phyloP scores from a whole-genome alignment of 2,797 vertebrate species.

The Pempheris klunzingeri region DNA sequence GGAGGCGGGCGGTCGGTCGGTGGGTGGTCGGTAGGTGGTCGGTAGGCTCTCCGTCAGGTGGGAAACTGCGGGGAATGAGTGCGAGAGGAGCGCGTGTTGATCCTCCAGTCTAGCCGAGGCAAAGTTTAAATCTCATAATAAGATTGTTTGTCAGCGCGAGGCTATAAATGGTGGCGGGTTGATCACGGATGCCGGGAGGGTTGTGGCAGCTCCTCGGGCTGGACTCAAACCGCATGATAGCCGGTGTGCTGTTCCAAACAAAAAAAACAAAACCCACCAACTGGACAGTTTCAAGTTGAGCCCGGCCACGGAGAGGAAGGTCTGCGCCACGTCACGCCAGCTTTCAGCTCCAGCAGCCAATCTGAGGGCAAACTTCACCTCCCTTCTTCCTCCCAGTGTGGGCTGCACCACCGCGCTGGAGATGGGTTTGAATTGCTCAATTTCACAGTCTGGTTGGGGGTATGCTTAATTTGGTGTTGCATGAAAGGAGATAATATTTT shows the following conservation, averaged over 20 bases:
- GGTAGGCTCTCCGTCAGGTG: constrained; percentile 59
- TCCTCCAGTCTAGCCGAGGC: constrained; percentile 80
- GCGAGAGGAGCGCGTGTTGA: constrained; percentile 75
- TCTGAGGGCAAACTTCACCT: constrained; percentile 55
- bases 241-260: background rate
- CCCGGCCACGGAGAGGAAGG: constrained; percentile 25
- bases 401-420: constrained; percentile 46
- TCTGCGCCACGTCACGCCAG: constrained; percentile 49
- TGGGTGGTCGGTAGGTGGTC: too few species aligned
- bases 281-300: constrained; percentile 45
- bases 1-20: constrained; percentile 54
- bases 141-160: constrained; percentile 85
- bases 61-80: constrained; percentile 56
- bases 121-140: constrained; percentile 88
- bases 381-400: background rate
- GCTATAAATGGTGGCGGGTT: constrained; percentile 85
- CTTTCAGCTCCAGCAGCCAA: constrained; percentile 40
- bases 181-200: constrained; percentile 70
- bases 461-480: constrained; percentile 63
- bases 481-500: constrained; percentile 45
- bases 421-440: constrained; percentile 51
- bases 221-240: constrained; percentile 33
- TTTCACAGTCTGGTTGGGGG: constrained; percentile 64
- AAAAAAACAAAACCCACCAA: too few species aligned
- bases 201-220: constrained; percentile 68